These are phyloP conservation scores for Cochlearius cochlearius DNA, from an alignment of 2,113 vertebrate species.

Conservation along the genomic window DNA sequence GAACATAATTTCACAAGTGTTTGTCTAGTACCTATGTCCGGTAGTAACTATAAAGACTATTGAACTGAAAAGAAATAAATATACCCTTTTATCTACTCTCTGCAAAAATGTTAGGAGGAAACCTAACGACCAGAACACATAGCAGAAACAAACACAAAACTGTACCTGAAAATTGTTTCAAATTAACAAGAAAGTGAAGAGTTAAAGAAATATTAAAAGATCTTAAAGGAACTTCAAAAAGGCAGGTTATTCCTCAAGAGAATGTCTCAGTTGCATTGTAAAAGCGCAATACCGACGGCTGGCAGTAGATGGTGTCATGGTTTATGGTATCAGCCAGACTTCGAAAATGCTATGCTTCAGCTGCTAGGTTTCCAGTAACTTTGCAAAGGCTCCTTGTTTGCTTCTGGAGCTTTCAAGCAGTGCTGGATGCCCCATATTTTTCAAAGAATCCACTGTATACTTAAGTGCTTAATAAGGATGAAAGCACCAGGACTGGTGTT, in stretches of 20 bases:
- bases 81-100: not conserved
- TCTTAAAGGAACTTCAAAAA: not conserved
- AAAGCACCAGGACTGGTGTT: not conserved
- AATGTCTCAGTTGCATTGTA: rapidly evolving
- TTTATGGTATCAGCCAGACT: not conserved
- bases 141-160: not conserved
- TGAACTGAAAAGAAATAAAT: not conserved
- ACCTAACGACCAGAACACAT: rapidly evolving
- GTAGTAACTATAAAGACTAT: not conserved
- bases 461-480: not conserved
- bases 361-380: not conserved
- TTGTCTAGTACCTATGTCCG: not conserved
- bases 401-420: not conserved
- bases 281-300: not conserved
- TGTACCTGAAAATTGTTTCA: not conserved
- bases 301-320: conserved; percentile 39
- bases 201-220: not conserved
- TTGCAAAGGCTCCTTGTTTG: not conserved
- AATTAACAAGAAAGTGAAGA: not conserved
- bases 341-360: not conserved
- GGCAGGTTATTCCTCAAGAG: not conserved
- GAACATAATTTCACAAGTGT: not conserved
- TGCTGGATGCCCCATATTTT: rapidly evolving
- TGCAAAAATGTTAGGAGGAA: not conserved
- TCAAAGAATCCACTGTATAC: not conserved